Conservation (phyloP, 2,888 invertebrate genomes). For the Xestia ashworthii region DNA sequence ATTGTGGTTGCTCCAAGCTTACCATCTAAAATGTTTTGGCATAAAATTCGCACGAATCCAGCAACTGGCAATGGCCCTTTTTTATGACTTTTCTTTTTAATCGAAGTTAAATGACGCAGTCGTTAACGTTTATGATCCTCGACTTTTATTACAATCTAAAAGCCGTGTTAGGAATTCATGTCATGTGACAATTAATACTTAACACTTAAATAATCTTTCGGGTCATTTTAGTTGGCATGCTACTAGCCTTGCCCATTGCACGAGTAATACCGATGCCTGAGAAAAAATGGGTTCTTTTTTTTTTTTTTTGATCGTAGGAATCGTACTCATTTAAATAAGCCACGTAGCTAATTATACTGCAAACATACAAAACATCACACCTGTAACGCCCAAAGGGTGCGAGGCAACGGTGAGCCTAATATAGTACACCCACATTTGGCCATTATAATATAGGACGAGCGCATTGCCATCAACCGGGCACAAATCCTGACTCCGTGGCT, state of each 20-base stretch:
- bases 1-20: conserved; percentile 43
- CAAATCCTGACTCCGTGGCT: no score
- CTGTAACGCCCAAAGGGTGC: no score
- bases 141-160: conserved; percentile 66
- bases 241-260: neutral
- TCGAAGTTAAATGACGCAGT: conserved; percentile 69
- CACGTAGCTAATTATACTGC: neutral
- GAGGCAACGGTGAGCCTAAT: no score
- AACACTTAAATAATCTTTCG: conserved; percentile 42
- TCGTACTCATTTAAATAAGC: neutral
- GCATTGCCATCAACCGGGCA: no score
- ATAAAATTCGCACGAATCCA: conserved; percentile 60
- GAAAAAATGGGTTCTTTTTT: neutral
- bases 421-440: no score
- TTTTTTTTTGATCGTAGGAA: neutral
- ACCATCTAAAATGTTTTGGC: conserved; percentile 61
- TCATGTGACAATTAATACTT: conserved; percentile 59
- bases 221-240: conserved; percentile 29
- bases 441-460: no score
- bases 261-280: neutral
- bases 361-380: no score
- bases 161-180: conserved; percentile 65
- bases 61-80: conserved; percentile 60
- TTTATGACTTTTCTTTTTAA: conserved; percentile 70
- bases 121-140: conserved; percentile 67